phyloP scores from a whole-genome alignment of 1,140 invertebrate species.

The Carposina sasakii region DNA sequence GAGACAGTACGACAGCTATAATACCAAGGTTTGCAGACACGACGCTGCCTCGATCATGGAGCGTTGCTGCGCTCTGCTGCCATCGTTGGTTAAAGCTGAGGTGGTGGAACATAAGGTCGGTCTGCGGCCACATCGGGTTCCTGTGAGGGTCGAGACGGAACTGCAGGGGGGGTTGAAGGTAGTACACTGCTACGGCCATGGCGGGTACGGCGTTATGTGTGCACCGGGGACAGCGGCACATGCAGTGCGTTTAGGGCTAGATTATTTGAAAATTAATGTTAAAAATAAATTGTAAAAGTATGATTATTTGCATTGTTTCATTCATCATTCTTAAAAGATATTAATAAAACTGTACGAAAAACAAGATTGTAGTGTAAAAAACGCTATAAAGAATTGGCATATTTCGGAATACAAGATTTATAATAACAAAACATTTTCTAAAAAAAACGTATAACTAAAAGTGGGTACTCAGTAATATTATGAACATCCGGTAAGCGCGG shows the following conservation, averaged over 20 bases:
- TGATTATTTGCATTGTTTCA: too few relatives aligned
- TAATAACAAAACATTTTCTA: too few relatives aligned
- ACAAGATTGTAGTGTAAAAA: too few relatives aligned
- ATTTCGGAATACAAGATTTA: too few relatives aligned
- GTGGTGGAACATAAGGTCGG: conserved; percentile 81
- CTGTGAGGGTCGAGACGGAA: conserved; percentile 84
- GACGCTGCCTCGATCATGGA: conserved; percentile 84
- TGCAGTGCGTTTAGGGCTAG: conserved; percentile 79
- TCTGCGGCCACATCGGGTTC: conserved; percentile 83
- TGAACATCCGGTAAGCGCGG: too few relatives aligned
- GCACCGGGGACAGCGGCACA: conserved; percentile 88
- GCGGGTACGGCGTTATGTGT: conserved; percentile 90
- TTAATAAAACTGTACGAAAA: background rate
- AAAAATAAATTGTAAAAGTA: conserved; percentile 72
- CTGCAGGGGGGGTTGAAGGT: conserved; percentile 72
- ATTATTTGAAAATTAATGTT: conserved; percentile 66
- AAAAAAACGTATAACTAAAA: too few relatives aligned
- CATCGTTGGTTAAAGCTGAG: conserved; percentile 77
- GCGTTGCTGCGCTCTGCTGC: conserved; percentile 81
- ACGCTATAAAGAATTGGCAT: too few relatives aligned
- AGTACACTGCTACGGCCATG: conserved; percentile 95
- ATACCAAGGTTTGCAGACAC: conserved; percentile 77
- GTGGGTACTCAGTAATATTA: too few relatives aligned
- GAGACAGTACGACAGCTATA: conserved; percentile 85
- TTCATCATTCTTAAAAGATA: too few relatives aligned